Evolutionary conservation across 30 jellyfish, hydroid and myxozoan species (phyloP), one percentile per base, ranked within the genome.

Genomic region (Chironex yamaguchii): DNA sequence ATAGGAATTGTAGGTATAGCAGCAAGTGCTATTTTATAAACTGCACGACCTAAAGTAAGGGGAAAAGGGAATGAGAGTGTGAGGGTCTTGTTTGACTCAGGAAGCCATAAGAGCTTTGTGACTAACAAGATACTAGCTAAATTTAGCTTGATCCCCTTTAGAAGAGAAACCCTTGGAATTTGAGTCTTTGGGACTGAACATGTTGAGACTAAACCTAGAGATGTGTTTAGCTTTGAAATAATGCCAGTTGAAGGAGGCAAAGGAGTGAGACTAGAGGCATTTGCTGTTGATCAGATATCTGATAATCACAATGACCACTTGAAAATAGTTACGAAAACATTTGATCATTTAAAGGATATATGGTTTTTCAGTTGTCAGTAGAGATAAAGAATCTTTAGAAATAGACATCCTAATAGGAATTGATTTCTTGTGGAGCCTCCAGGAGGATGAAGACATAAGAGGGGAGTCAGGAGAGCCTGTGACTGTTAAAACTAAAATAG

Each of bases 401-500:
- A 58, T 49, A 22, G 52, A 42, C 25, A 29, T 74, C 23, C 34
- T 48, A 2, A 50, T 74, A 2, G 76, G 76, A 4, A 0, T 35
- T 2, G 72, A 74, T 49, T 74, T 23, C 25, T 49, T 63, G 25
- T 62, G 90, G 83, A 22, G 34, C 26, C 65, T 79, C 27, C 82
- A 79, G 42, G 88, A 66, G 26, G 82, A 35, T 49, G 42, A 32
- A 13, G 53, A n/a, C 29, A 52, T 52, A 53, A 67, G 82, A 34
- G 90, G 90, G 82, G 82, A 29, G 88, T 27, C 82, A 6, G 42
- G 28, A 17, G 81, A 50, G 9, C 88, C 81, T 2, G 88, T 76
- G 2, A 77, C 88, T 17, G 79, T 76, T 17, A n/a, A 52, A 14
- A 76, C 82, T 3, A 32, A 29, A 29, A 12, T 76, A 3, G 82